A percentile compares a stretch with the other conserved stretches of the same genome.
Evolutionary conservation across 2,888 invertebrate species (phyloP).

Genomic region (Drosophila mercatorum): DNA sequence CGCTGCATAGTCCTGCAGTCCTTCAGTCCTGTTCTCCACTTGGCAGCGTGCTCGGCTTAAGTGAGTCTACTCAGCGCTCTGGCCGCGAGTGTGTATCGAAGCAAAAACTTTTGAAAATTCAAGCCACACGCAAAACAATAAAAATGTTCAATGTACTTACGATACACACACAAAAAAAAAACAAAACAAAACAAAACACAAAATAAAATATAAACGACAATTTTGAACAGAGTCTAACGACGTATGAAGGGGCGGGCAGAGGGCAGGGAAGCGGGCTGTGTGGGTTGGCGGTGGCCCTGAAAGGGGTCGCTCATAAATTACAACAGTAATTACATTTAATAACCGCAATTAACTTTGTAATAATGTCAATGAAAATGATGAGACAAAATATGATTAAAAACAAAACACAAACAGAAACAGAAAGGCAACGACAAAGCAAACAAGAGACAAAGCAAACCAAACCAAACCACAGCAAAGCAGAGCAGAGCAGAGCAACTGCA

Average conservation of each 20-base stretch:
- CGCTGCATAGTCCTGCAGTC: conserved; percentile 53
- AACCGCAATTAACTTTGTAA: conserved; percentile 77
- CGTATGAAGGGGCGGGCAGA: too few relatives aligned
- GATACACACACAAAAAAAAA: conserved; percentile 17
- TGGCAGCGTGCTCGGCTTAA: conserved; percentile 20
- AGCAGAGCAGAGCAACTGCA: not conserved
- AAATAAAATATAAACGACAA: conserved; percentile 37
- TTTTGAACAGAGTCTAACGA: conserved; percentile 25
- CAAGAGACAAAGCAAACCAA: conserved; percentile 3
- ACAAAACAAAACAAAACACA: conserved; percentile 6
- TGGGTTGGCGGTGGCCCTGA: conserved; percentile 54
- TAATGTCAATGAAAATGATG: conserved; percentile 79
- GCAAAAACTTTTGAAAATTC: conserved; percentile 64
- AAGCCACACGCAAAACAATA: conserved; percentile 46
- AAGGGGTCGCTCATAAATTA: conserved; percentile 78
- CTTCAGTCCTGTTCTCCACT: conserved; percentile 45
- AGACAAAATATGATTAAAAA: conserved; percentile 75
- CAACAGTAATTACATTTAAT: conserved; percentile 77
- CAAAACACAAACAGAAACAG: conserved; percentile 36
- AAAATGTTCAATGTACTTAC: conserved; percentile 60
- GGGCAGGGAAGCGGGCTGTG: not conserved
- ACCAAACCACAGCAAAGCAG: conserved; percentile 8
- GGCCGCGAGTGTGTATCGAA: conserved; percentile 50
- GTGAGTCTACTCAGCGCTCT: conserved; percentile 3
- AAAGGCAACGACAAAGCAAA: conserved; percentile 5